Conservation (phyloP, 2,888 invertebrate genomes). For the Apomyelois bistriatella region DNA sequence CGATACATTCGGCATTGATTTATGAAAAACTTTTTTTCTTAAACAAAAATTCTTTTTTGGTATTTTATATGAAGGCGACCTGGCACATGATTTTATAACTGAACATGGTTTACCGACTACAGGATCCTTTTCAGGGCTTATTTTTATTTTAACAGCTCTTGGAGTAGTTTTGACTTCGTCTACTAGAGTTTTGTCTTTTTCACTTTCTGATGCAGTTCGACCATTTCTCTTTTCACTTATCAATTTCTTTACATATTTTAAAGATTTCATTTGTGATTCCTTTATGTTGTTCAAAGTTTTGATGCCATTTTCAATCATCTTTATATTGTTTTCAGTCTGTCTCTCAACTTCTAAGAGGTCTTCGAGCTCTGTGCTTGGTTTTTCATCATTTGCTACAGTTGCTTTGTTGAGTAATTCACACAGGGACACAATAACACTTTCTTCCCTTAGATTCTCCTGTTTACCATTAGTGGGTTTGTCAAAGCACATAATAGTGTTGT, state of each 20-base stretch:
- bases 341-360: constrained; percentile 48
- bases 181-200: constrained; percentile 33
- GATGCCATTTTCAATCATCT: constrained; percentile 49
- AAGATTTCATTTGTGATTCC: constrained; percentile 45
- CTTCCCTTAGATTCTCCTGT: constrained; percentile 46
- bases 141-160: constrained; percentile 23
- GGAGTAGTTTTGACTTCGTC: constrained; percentile 26
- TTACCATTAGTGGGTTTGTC: constrained; percentile 39
- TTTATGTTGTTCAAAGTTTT: constrained; percentile 43
- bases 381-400: constrained; percentile 39
- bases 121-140: constrained; percentile 28
- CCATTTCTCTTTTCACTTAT: constrained; percentile 41
- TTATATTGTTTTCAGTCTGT: constrained; percentile 44
- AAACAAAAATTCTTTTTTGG: constrained; percentile 54
- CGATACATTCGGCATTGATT: constrained; percentile 57
- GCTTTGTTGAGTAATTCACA: constrained; percentile 62
- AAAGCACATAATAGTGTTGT: constrained; percentile 62
- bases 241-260: constrained; percentile 45
- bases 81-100: constrained; percentile 45
- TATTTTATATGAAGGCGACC: constrained; percentile 62
- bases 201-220: constrained; percentile 21
- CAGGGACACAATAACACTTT: constrained; percentile 59
- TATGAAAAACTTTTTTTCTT: constrained; percentile 52
- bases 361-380: constrained; percentile 38
- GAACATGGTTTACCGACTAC: constrained; percentile 35